Conservation (phyloP, 2,113 vertebrate genomes). For the Sturnus vulgaris region DNA sequence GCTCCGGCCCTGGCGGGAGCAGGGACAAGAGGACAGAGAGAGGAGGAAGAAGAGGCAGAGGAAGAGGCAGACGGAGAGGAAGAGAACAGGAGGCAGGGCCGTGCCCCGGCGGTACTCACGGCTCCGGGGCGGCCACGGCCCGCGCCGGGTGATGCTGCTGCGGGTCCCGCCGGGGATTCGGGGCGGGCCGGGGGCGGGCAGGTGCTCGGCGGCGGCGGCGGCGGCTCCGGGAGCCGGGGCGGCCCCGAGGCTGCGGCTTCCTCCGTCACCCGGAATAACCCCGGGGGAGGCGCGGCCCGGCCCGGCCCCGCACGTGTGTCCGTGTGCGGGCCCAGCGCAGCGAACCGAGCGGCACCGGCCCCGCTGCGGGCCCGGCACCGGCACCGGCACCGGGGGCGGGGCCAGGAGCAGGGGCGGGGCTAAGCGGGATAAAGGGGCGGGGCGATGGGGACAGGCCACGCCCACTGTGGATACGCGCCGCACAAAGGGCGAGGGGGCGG, state of each 20-base stretch:
- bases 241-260: neutral
- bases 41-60: neutral
- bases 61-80: neutral
- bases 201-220: neutral
- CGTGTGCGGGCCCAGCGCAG: neutral
- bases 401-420: neutral
- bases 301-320: neutral
- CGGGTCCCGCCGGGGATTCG: neutral
- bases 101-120: constrained; percentile 13
- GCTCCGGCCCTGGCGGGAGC: neutral
- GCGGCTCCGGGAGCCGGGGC: neutral
- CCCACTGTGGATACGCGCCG: accelerated
- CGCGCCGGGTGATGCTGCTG: neutral
- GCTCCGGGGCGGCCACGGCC: neutral
- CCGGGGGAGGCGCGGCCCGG: neutral
- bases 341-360: neutral
- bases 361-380: neutral
- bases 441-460: neutral
- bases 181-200: neutral
- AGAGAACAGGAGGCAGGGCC: neutral
- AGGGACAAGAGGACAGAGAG: neutral
- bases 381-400: neutral
- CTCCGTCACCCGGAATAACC: constrained; percentile 31
- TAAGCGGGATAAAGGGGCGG: accelerated
- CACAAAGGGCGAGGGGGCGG: neutral